phyloP scores from a whole-genome alignment of 2,113 vertebrate species.

The Cavia aperea region DNA sequence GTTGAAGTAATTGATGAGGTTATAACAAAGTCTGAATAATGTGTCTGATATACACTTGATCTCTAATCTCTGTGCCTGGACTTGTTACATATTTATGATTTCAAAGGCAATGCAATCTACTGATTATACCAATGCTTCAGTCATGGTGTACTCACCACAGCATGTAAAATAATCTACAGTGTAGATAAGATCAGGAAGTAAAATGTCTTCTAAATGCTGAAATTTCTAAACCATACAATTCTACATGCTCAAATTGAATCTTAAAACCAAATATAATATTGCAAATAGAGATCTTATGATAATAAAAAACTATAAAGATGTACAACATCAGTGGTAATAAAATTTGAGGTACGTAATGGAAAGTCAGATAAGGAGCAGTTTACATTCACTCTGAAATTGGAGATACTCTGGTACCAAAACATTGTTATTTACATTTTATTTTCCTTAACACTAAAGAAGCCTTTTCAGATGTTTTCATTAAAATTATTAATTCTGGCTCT shows the following conservation, averaged over 20 bases:
- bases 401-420: constrained; percentile 31
- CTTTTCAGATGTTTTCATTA: constrained; percentile 52
- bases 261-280: not conserved
- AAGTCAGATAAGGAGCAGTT: constrained; percentile 16
- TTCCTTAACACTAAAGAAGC: constrained; percentile 21
- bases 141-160: not conserved
- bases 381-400: constrained; percentile 30
- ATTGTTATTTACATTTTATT: constrained; percentile 28
- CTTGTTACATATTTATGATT: not conserved
- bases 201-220: constrained; percentile 20
- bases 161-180: constrained; percentile 23
- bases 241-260: constrained; percentile 20
- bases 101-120: not conserved
- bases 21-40: not conserved
- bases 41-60: not conserved
- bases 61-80: not conserved
- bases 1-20: not conserved
- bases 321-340: constrained; percentile 18
- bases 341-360: constrained; percentile 2
- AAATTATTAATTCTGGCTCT: constrained; percentile 42
- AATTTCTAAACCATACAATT: constrained; percentile 7
- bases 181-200: constrained; percentile 27
- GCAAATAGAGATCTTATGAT: not conserved
- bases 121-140: not conserved
- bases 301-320: not conserved